Conservation (phyloP, 1,140 invertebrate species). For the Sycophaga agraensis region DNA sequence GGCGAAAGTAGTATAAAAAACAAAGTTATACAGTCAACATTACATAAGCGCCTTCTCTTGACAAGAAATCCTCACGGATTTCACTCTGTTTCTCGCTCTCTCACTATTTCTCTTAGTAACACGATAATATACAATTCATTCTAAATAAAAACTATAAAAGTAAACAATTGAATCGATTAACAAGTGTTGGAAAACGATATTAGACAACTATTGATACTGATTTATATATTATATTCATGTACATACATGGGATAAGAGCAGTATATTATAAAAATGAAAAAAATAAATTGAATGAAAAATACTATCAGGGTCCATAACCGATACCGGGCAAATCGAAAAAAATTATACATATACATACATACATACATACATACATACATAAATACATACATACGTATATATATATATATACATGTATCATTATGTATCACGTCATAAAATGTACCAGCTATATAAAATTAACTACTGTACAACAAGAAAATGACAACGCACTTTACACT, state of each 20-base stretch:
- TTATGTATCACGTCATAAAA: not conserved
- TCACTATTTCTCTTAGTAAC: too few relatives aligned
- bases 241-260: too few relatives aligned
- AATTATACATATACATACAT: not conserved
- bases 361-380: too few relatives aligned
- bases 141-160: too few relatives aligned
- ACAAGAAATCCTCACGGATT: slow-evolving; percentile 10
- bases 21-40: slow-evolving; percentile 31
- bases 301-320: slow-evolving; percentile 1
- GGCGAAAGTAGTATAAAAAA: slow-evolving; percentile 26
- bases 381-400: too few relatives aligned
- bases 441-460: slow-evolving; percentile 26
- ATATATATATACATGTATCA: not conserved
- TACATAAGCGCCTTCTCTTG: slow-evolving; percentile 21
- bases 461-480: slow-evolving; percentile 33
- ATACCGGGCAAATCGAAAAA: not conserved
- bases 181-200: not conserved
- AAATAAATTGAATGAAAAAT: not conserved
- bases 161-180: not conserved
- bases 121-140: too few relatives aligned
- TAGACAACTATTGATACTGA: not conserved
- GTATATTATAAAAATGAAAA: slow-evolving; percentile 11
- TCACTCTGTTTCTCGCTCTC: too few relatives aligned
- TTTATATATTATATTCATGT: not conserved
- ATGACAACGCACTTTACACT: slow-evolving; percentile 22